Conservation (phyloP, 2,113 vertebrate species). For the Symphodus melops region DNA sequence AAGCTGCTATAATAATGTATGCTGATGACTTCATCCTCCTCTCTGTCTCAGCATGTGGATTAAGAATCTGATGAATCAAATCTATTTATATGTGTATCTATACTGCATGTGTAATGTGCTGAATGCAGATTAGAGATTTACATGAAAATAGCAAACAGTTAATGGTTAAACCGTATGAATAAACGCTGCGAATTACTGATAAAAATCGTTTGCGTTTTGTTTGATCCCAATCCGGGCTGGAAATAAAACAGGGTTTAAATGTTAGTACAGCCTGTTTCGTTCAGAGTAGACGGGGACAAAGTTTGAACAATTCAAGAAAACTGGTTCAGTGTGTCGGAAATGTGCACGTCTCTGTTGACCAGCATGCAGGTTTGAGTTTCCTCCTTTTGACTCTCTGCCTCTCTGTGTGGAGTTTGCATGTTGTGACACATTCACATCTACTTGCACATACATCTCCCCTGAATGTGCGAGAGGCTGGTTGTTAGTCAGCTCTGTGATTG, state of each 20-base stretch:
- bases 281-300: neutral
- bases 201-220: constrained; percentile 34
- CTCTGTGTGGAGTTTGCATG: too few species aligned
- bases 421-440: too few species aligned
- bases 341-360: too few species aligned
- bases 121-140: constrained; percentile 64
- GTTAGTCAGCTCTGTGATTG: too few species aligned
- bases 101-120: neutral
- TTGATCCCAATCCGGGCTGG: constrained; percentile 21
- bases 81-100: constrained; percentile 2
- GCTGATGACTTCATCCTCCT: constrained; percentile 27
- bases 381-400: too few species aligned
- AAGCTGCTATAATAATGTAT: constrained; percentile 15
- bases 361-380: too few species aligned
- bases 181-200: constrained; percentile 20
- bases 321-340: too few species aligned
- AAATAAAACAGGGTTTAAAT: constrained; percentile 1
- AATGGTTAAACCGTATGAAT: constrained; percentile 27
- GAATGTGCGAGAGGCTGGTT: too few species aligned
- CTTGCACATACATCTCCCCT: too few species aligned
- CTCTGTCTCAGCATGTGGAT: constrained; percentile 42
- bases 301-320: neutral
- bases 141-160: constrained; percentile 42
- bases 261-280: neutral
- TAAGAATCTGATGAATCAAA: constrained; percentile 26